phyloP scores from a whole-genome alignment of 2,113 vertebrate genomes.

The Pycnonotus jocosus region DNA sequence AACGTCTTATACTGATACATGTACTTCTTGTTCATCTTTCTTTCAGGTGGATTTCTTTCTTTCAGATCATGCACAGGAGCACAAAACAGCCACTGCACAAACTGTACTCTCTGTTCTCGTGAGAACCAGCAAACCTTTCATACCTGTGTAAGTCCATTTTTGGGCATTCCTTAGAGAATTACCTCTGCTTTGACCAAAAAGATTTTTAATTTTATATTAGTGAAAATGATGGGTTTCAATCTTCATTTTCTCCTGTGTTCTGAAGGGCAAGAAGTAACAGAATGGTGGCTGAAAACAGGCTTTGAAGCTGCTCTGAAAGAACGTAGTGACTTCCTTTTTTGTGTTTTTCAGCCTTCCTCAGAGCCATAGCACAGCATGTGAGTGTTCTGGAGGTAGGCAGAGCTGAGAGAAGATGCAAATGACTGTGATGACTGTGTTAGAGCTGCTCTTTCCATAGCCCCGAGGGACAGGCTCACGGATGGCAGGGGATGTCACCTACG shows the following conservation, averaged over 20 bases:
- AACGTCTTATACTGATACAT: background rate
- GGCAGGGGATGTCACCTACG: conserved; percentile 19
- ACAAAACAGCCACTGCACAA: background rate
- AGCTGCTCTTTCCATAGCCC: background rate
- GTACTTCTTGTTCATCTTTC: background rate
- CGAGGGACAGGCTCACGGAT: background rate
- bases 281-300: background rate
- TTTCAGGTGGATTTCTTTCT: background rate
- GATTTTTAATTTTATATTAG: background rate
- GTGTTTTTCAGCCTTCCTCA: background rate
- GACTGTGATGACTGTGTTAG: background rate
- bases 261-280: background rate
- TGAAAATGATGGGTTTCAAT: background rate
- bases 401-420: background rate
- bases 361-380: background rate
- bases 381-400: conserved; percentile 18
- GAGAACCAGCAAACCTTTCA: background rate
- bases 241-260: background rate
- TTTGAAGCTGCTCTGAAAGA: conserved; percentile 37
- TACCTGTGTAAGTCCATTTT: background rate
- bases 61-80: background rate
- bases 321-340: conserved; percentile 15
- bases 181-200: background rate
- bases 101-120: fast-evolving
- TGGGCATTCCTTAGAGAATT: background rate